Evolutionary conservation across 2,888 invertebrate genomes (phyloP).

Genomic region (Oithona nana): DNA sequence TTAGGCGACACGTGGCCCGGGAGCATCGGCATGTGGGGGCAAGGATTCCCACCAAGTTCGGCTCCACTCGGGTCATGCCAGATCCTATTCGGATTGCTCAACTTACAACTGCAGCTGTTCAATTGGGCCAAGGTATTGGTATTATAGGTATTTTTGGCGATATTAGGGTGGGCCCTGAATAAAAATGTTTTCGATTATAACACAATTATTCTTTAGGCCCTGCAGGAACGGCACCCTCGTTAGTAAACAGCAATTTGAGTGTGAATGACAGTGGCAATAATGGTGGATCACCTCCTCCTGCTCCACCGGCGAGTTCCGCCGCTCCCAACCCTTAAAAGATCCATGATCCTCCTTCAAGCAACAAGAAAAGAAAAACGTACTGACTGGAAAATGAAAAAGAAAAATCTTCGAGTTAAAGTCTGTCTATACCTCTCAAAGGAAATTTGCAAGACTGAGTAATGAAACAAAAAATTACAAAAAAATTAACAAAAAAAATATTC

Average conservation of each 20-base stretch:
- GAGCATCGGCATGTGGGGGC: slow-evolving; percentile 41
- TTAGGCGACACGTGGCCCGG: slow-evolving; percentile 69
- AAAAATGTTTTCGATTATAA: too few relatives aligned
- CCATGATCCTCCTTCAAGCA: not conserved
- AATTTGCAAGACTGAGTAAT: not conserved
- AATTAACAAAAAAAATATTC: too few relatives aligned
- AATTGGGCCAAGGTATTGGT: too few relatives aligned
- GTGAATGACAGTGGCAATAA: not conserved
- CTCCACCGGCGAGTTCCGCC: not conserved
- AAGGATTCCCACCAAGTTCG: slow-evolving; percentile 12
- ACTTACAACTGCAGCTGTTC: not conserved
- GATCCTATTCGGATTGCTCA: slow-evolving; percentile 5
- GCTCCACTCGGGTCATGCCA: slow-evolving; percentile 10
- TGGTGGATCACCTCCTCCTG: not conserved
- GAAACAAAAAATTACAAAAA: not conserved
- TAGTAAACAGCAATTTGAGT: not conserved
- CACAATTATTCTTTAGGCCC: too few relatives aligned
- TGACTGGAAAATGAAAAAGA: not conserved
- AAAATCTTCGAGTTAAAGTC: too few relatives aligned
- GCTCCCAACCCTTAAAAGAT: not conserved
- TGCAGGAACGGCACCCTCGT: not conserved
- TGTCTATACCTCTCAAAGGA: not conserved
- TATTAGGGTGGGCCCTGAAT: too few relatives aligned
- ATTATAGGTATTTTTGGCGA: too few relatives aligned
- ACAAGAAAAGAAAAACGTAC: not conserved